Evolutionary conservation across 2,113 vertebrate species (phyloP).

Genomic region (Hypocryptadius cinnamomeus): DNA sequence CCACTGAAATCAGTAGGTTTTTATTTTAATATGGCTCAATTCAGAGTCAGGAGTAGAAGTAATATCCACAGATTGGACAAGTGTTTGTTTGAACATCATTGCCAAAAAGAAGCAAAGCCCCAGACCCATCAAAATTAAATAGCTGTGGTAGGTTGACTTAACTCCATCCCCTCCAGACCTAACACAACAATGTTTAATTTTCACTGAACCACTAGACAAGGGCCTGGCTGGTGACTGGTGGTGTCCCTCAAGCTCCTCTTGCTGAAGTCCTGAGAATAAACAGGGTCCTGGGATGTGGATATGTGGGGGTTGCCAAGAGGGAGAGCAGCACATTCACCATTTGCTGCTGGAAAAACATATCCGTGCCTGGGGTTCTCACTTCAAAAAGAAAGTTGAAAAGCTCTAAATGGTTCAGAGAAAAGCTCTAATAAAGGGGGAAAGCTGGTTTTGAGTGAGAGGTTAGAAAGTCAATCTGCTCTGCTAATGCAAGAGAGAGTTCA

Average conservation of each 20-base stretch:
- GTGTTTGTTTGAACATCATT: background rate
- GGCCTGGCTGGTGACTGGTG: background rate
- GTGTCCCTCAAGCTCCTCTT: background rate
- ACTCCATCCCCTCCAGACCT: background rate
- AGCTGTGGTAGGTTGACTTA: background rate
- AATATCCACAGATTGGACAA: background rate
- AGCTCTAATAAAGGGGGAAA: background rate
- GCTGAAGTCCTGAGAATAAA: background rate
- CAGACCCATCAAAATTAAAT: background rate
- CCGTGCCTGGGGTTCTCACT: background rate
- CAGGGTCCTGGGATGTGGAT: background rate
- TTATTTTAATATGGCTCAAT: background rate
- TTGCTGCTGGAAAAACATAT: background rate
- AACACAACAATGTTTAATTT: background rate
- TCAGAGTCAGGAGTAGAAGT: background rate
- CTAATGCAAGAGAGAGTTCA: background rate
- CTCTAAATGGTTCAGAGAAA: background rate
- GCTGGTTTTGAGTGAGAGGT: background rate
- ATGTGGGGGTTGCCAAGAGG: background rate
- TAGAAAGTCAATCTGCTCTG: background rate
- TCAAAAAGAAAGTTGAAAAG: slow-evolving; percentile 26
- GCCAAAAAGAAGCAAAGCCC: background rate
- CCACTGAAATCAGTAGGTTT: background rate
- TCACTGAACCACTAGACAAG: background rate
- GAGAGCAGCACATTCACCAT: background rate